phyloP scores from a whole-genome alignment of 2,113 vertebrate genomes.

The Pseudopodoces humilis region DNA sequence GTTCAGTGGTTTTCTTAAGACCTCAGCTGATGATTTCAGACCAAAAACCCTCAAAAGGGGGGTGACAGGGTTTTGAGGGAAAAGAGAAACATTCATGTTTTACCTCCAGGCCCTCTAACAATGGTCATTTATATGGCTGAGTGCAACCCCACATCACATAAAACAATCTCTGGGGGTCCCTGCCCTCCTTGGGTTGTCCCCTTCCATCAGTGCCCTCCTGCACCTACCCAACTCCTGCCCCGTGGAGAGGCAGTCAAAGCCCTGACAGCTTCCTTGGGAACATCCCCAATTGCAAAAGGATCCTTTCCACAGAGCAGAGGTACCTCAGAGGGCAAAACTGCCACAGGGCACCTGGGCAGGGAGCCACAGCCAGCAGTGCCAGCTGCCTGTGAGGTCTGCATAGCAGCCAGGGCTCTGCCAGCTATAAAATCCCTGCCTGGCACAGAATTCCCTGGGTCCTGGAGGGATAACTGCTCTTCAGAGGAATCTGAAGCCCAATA shows the following conservation, averaged over 20 bases:
- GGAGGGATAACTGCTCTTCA: background rate
- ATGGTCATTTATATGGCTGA: background rate
- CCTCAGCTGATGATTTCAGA: background rate
- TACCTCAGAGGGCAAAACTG: background rate
- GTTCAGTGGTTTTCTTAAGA: background rate
- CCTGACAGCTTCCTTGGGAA: background rate
- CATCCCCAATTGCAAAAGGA: background rate
- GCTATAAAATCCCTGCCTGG: background rate
- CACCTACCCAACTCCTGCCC: background rate
- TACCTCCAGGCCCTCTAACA: background rate
- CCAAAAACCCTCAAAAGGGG: background rate
- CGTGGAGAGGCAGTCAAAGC: background rate
- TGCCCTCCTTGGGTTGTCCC: background rate
- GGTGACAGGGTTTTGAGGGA: background rate
- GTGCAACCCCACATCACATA: background rate
- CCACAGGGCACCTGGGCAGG: background rate
- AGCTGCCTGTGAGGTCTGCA: slow-evolving; percentile 6
- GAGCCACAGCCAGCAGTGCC: background rate
- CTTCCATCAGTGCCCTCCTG: background rate
- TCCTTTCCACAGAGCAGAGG: background rate
- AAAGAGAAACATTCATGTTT: background rate
- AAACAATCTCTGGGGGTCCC: background rate
- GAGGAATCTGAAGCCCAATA: background rate
- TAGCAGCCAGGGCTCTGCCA: slow-evolving; percentile 11
- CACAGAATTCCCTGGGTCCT: background rate